phyloP scores from a whole-genome alignment of 2,888 invertebrate species.

The Drosophila ustulata region DNA sequence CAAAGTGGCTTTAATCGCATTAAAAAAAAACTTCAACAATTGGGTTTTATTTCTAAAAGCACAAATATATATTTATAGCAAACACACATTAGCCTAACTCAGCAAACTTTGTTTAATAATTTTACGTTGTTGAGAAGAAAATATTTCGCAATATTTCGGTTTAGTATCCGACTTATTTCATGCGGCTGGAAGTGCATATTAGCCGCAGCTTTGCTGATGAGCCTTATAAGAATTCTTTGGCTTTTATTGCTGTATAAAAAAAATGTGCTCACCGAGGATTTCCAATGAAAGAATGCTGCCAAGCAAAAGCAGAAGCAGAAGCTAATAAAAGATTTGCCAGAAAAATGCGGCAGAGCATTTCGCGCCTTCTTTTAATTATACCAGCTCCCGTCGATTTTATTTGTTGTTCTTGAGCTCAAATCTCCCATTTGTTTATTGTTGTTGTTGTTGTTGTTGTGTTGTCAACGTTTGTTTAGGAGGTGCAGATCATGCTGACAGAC shows the following conservation, averaged over 20 bases:
- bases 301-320: constrained; percentile 48
- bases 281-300: constrained; percentile 17
- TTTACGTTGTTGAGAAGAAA: neutral
- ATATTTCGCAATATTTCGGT: neutral
- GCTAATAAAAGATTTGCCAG: constrained; percentile 69
- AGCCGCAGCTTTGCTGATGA: neutral
- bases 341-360: constrained; percentile 45
- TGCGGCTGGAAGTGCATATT: constrained; percentile 4
- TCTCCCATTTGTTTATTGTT: neutral
- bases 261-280: constrained; percentile 6
- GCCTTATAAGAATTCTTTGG: neutral
- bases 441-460: constrained; percentile 9
- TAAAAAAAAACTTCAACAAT: neutral
- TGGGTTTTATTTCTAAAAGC: neutral
- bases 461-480: constrained; percentile 27
- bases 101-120: neutral
- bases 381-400: constrained; percentile 5
- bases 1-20: constrained; percentile 8
- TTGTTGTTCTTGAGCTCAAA: neutral
- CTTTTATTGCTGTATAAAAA: constrained; percentile 8
- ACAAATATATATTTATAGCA: neutral
- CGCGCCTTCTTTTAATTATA: constrained; percentile 57
- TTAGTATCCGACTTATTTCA: neutral
- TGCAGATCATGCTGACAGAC: constrained; percentile 3
- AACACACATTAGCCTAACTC: neutral